A percentile compares a stretch with the other conserved stretches of the same genome.
These are phyloP conservation scores for Leptobrachium leishanense DNA, from an alignment of 2,113 vertebrate species.

Conservation along the genomic window DNA sequence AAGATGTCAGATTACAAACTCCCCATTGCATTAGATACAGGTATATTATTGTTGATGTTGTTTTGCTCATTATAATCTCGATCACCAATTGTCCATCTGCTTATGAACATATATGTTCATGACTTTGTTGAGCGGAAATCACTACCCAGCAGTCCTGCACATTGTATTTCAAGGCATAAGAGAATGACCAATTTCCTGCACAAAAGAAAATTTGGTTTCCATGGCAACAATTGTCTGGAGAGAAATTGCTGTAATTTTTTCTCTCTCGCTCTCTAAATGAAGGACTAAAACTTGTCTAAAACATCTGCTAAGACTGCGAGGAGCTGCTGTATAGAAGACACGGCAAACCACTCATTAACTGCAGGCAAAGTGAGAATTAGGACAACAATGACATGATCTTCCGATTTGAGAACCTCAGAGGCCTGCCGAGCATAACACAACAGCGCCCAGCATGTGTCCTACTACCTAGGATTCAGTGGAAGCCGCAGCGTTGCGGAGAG, in stretches of 20 bases:
- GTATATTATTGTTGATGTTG: too few species aligned
- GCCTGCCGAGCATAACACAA: not conserved
- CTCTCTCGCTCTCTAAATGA: not conserved
- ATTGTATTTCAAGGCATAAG: not conserved
- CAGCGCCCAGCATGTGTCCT: not conserved
- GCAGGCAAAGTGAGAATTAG: conserved; percentile 11
- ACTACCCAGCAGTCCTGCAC: not conserved
- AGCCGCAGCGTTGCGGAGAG: not conserved
- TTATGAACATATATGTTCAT: not conserved
- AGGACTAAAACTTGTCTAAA: conserved; percentile 24
- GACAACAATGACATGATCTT: conserved; percentile 10
- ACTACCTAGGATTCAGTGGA: not conserved
- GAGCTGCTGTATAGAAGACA: conserved; percentile 7
- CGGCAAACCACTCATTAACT: conserved; percentile 3
- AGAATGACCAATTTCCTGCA: conserved; percentile 5
- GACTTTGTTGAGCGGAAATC: not conserved
- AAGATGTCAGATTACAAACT: too few species aligned
- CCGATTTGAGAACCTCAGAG: not conserved
- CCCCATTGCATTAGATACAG: too few species aligned
- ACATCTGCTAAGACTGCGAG: conserved; percentile 18
- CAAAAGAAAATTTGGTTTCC: conserved; percentile 5
- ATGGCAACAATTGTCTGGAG: conserved; percentile 22
- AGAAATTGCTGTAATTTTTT: conserved; percentile 14
- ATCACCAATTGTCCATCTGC: not conserved
- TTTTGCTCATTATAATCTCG: not conserved